These are phyloP conservation scores for Hemithea aestivaria DNA, from an alignment of 2,888 invertebrate species.

Conservation along the genomic window DNA sequence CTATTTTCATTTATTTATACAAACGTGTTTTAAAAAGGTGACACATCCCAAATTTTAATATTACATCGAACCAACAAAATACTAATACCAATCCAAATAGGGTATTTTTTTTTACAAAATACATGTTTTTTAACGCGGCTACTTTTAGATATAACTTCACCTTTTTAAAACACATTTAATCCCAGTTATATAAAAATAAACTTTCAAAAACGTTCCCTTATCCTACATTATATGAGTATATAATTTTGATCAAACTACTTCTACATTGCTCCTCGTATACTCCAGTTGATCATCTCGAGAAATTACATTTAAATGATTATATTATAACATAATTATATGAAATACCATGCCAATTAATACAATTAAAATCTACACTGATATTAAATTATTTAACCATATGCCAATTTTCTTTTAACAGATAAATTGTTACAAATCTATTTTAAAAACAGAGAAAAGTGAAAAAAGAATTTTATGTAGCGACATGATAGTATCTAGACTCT, in stretches of 20 bases:
- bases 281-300: conserved; percentile 30
- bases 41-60: no score
- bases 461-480: no score
- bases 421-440: conserved; percentile 8
- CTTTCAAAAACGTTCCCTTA: conserved; percentile 33
- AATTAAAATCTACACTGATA: conserved; percentile 17
- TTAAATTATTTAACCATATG: conserved; percentile 25
- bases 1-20: no score
- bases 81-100: no score
- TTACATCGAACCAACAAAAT: no score
- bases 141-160: no score
- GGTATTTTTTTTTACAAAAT: no score
- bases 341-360: conserved; percentile 36
- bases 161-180: no score
- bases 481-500: no score
- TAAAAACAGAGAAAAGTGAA: conserved; percentile 4
- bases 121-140: no score
- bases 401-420: conserved; percentile 36
- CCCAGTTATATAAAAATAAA: conserved; percentile 4
- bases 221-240: conserved; percentile 63
- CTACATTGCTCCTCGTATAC: conserved; percentile 32
- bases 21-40: no score
- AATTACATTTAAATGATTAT: conserved; percentile 19
- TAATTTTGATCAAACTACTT: conserved; percentile 62
- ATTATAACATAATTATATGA: conserved; percentile 23